Conservation (phyloP, 30 jellyfish, hydroid and myxozoan genomes). For the Cassiopea andromeda region DNA sequence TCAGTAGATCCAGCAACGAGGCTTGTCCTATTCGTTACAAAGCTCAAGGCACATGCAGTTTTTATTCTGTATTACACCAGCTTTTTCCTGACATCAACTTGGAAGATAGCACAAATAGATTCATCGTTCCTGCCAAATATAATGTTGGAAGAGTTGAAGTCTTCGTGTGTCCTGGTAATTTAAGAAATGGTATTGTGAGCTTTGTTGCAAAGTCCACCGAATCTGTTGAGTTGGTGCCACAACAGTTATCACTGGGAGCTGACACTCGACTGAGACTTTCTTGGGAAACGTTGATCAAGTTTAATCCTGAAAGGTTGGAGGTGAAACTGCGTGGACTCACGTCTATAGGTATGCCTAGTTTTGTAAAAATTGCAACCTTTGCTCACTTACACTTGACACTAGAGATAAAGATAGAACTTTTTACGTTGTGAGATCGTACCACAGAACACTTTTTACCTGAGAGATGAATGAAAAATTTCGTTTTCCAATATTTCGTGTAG, state of each 20-base stretch:
- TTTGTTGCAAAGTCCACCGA: constrained; percentile 28
- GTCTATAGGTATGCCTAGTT: constrained; percentile 17
- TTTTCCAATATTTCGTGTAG: background rate
- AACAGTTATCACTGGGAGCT: constrained; percentile 30
- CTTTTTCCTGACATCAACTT: constrained; percentile 21
- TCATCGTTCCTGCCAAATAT: constrained; percentile 25
- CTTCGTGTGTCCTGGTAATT: constrained; percentile 1
- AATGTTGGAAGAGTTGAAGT: background rate
- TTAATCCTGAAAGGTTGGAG: constrained; percentile 2
- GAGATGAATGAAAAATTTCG: background rate
- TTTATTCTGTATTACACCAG: background rate
- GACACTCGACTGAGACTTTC: constrained; percentile 3
- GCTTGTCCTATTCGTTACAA: constrained; percentile 3
- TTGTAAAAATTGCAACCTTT: too few species aligned
- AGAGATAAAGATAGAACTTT: too few species aligned
- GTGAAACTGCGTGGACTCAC: constrained; percentile 41
- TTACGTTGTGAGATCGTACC: too few species aligned
- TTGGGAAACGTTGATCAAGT: constrained; percentile 6
- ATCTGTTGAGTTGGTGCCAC: constrained; percentile 46
- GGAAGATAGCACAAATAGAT: background rate
- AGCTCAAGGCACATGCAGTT: constrained; percentile 3
- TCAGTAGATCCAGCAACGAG: too few species aligned
- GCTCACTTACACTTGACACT: too few species aligned
- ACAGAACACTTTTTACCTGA: background rate
- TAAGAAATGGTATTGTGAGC: constrained; percentile 3